Evolutionary conservation across 2,113 vertebrate species (phyloP), one percentile per base, ranked within the genome.

Genomic region (Nibea albiflora): DNA sequence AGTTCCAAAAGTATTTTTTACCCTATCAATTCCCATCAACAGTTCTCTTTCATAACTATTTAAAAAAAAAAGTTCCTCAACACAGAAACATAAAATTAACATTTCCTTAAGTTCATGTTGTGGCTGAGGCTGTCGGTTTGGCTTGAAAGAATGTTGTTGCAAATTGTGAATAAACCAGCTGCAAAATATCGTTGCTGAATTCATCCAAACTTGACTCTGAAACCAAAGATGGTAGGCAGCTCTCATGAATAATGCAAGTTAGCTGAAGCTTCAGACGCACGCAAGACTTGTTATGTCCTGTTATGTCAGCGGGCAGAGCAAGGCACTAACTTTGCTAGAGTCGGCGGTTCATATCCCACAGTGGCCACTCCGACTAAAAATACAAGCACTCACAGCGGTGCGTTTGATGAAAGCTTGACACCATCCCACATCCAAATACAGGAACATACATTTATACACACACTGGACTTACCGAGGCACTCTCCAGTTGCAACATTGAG

Each of bases 381-480:
- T 80, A 84, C 16, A 26, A 53, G 44, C 67, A 31, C 57, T 76
- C 24, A 20, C 42, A 60, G 69, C 47, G 9, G 61, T 0, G 1
- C 28, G 24, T 65, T 17, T 65, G 26, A 73, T 58, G 52, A 73
- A 66, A 69, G 68, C 58, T 28, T 9, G 44, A 73, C 42, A 39
- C 24, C 7, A 5, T 39, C 12, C 11, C 42, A 47, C 72, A 60
- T 31, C 5, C 24, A 69, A 17, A 60, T 39, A 53, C 52, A 61
- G 8, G 0, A 28, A 15, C n/a, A 39, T 39, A 54, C 47, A 77
- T 49, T 31, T 42, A 39, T 42, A 80, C 49, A 64, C 54, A 68
- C 66, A 47, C n/a, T 54, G 31, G 20, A 90, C 93, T 92, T 76
- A 94, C 93, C 31, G 65, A 76, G 39, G 20, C 93, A 94, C 47